Conservation (phyloP, 2,797 vertebrate genomes). For the Cryptoblepharus egeriae region DNA sequence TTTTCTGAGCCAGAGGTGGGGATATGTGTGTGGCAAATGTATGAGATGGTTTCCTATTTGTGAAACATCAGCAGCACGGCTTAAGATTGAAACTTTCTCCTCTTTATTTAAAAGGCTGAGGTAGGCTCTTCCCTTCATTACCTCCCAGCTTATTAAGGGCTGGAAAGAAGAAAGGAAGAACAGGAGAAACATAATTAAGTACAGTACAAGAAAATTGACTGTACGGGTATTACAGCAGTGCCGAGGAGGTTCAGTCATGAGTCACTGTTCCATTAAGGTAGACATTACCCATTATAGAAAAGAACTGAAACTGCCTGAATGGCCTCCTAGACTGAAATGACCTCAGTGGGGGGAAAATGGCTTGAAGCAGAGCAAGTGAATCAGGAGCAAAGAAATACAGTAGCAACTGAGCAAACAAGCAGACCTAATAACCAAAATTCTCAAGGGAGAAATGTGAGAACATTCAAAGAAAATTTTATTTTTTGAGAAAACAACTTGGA, state of each 20-base stretch:
- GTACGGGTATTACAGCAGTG: conserved; percentile 2
- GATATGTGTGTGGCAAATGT: background rate
- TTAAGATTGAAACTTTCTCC: background rate
- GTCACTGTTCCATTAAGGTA: conserved; percentile 1
- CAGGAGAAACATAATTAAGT: background rate
- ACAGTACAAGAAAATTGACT: conserved; percentile 13
- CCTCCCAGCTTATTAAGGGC: background rate
- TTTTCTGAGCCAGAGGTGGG: background rate
- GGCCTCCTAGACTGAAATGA: conserved; percentile 5
- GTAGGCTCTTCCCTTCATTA: background rate
- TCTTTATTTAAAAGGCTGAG: background rate
- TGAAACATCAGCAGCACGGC: too few species aligned
- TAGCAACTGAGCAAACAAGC: background rate
- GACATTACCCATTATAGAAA: background rate
- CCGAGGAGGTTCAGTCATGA: background rate
- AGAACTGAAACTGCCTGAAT: background rate
- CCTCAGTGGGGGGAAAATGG: background rate
- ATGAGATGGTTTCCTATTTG: background rate
- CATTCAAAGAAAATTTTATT: background rate
- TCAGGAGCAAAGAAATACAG: conserved; percentile 30
- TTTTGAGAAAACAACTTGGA: accelerated
- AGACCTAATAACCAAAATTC: background rate
- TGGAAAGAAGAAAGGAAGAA: background rate
- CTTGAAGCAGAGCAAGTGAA: conserved; percentile 13
- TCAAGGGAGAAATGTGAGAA: conserved; percentile 3